These are phyloP conservation scores for Drosophila parthenogenetica DNA, from an alignment of 2,888 invertebrate genomes.

Conservation along the genomic window DNA sequence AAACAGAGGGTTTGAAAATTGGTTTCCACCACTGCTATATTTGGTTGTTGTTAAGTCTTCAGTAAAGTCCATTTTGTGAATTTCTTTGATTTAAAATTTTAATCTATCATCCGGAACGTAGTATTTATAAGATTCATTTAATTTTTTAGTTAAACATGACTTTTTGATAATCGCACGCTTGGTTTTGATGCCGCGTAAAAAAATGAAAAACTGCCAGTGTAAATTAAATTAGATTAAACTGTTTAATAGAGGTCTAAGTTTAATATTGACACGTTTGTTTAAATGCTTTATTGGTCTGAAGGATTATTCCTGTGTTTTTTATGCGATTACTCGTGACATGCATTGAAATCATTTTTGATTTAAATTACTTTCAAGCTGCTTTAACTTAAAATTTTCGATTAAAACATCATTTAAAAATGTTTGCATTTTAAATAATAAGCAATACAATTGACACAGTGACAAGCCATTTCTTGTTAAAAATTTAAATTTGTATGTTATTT, in stretches of 20 bases:
- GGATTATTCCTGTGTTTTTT: neutral
- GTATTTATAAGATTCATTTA: neutral
- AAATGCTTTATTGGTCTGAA: neutral
- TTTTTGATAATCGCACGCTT: conserved; percentile 5
- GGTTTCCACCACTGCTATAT: neutral
- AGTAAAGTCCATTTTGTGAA: neutral
- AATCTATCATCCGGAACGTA: no score
- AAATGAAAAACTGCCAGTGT: no score
- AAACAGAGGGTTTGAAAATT: neutral
- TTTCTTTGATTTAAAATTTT: neutral
- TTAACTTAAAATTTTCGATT: neutral
- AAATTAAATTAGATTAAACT: no score
- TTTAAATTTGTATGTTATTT: no score
- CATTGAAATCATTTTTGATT: neutral
- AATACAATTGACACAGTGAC: no score
- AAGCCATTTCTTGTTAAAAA: no score
- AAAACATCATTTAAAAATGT: no score
- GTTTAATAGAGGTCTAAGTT: no score
- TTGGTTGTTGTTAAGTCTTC: neutral
- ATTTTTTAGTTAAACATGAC: neutral
- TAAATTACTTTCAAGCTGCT: neutral
- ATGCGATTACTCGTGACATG: neutral
- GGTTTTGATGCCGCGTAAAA: neutral
- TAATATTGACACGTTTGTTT: neutral
- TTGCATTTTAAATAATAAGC: no score